These are phyloP conservation scores for Argentina silus DNA, from an alignment of 2,797 vertebrate species.

Conservation along the genomic window DNA sequence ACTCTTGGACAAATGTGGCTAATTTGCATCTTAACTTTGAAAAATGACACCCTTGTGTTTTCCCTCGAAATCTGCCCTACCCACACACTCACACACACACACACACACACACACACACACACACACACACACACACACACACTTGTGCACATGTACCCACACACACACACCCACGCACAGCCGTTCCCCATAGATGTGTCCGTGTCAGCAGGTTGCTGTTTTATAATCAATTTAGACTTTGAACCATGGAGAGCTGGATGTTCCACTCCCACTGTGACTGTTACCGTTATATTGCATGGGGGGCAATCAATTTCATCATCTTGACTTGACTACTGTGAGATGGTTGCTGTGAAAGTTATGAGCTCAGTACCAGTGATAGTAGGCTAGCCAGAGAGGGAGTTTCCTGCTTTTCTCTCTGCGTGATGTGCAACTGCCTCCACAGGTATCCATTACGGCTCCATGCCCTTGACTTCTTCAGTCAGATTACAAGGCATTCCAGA, in stretches of 20 bases:
- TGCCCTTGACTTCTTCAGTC: constrained; percentile 9
- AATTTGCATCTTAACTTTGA: not conserved
- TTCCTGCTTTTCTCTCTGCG: constrained; percentile 29
- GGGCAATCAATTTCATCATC: constrained; percentile 69
- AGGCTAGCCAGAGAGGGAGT: constrained; percentile 38
- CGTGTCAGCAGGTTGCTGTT: constrained; percentile 70
- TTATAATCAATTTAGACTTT: constrained; percentile 76
- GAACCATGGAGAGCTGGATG: constrained; percentile 64
- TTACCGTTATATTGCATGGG: constrained; percentile 66
- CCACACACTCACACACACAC: too few relatives aligned
- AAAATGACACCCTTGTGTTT: too few relatives aligned
- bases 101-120: too few relatives aligned
- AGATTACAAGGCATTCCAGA: constrained; percentile 8
- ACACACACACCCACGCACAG: not conserved
- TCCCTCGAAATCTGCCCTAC: too few relatives aligned
- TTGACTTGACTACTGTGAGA: constrained; percentile 40
- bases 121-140: constrained; percentile 5
- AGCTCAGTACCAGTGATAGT: constrained; percentile 34
- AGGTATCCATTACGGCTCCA: constrained; percentile 30
- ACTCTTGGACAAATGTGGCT: not conserved
- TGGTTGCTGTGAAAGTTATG: constrained; percentile 52
- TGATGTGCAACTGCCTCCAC: constrained; percentile 10
- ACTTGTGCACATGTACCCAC: constrained; percentile 6
- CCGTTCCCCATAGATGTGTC: constrained; percentile 39
- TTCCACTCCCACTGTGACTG: constrained; percentile 76